Percentiles rank a stretch among this genome's conserved stretches.
Evolutionary conservation across 2,888 invertebrate genomes (phyloP).

Genomic region (Rotaria sp.): DNA sequence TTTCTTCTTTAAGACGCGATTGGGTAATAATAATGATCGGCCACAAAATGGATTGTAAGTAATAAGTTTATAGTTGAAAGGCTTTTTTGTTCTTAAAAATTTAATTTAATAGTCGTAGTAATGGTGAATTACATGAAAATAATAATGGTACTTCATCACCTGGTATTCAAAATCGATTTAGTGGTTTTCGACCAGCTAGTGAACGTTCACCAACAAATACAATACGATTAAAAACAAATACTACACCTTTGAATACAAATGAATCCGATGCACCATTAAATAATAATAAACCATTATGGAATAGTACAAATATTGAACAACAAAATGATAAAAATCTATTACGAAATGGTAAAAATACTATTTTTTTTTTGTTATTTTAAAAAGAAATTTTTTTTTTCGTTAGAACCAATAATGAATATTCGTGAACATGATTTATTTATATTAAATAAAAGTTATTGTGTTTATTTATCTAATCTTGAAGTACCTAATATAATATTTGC

Average conservation of each 20-base stretch:
- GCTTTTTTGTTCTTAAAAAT: not conserved
- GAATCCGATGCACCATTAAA: not conserved
- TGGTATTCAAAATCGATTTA: not conserved
- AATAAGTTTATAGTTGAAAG: not conserved
- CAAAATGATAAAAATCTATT: not conserved
- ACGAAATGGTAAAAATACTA: not conserved
- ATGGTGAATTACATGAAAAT: not conserved
- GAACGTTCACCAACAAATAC: not conserved
- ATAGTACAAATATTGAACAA: not conserved
- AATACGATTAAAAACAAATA: not conserved
- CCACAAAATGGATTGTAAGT: not conserved
- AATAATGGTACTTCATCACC: not conserved
- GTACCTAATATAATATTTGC: not conserved
- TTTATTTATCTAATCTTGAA: conserved; percentile 22
- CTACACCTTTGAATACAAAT: not conserved
- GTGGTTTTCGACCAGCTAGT: not conserved
- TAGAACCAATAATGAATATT: not conserved
- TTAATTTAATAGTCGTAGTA: not conserved
- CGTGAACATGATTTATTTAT: not conserved
- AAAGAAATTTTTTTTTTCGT: not conserved
- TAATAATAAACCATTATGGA: not conserved
- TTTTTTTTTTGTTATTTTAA: not conserved
- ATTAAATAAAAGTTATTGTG: not conserved
- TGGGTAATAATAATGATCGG: not conserved
- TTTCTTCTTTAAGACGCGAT: not conserved